phyloP scores from a whole-genome alignment of 2,888 invertebrate species.

The Orchestes rusci region DNA sequence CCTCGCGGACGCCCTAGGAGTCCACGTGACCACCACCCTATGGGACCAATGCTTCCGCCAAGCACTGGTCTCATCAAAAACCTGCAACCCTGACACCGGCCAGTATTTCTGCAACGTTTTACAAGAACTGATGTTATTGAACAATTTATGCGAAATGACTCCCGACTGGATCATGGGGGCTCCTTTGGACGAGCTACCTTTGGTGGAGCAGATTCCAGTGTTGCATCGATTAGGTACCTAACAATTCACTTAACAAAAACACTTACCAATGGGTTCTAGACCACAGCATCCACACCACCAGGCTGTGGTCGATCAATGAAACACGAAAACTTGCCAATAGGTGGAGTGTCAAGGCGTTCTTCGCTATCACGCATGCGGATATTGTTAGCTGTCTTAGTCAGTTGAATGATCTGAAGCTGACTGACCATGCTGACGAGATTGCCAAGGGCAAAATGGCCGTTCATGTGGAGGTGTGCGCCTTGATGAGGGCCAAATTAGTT shows the following conservation, averaged over 20 bases:
- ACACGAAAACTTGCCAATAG: slow-evolving; percentile 63
- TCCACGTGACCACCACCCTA: slow-evolving; percentile 69
- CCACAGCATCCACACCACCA: slow-evolving; percentile 71
- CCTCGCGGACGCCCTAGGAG: slow-evolving; percentile 69
- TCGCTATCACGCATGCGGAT: slow-evolving; percentile 59
- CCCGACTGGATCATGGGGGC: slow-evolving; percentile 64
- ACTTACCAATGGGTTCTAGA: slow-evolving; percentile 53
- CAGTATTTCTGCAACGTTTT: slow-evolving; percentile 56
- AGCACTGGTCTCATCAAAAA: slow-evolving; percentile 47
- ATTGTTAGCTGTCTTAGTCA: slow-evolving; percentile 56
- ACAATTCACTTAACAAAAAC: too few relatives aligned
- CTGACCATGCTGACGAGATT: slow-evolving; percentile 53
- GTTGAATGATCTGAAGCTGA: slow-evolving; percentile 50
- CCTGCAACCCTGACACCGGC: slow-evolving; percentile 37
- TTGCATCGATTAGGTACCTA: slow-evolving; percentile 57
- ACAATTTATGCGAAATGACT: slow-evolving; percentile 69
- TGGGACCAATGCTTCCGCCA: slow-evolving; percentile 66
- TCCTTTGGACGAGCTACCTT: slow-evolving; percentile 66
- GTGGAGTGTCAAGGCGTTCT: slow-evolving; percentile 72
- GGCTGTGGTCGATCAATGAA: slow-evolving; percentile 69
- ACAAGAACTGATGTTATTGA: slow-evolving; percentile 61
- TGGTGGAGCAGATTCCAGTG: slow-evolving; percentile 78
- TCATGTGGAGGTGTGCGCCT: slow-evolving; percentile 71
- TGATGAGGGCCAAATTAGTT: slow-evolving; percentile 72
- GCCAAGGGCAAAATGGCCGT: slow-evolving; percentile 54